Percentiles rank a stretch among this genome's conserved stretches.
These are phyloP conservation scores for Tetragnatha montana DNA, from an alignment of 2,888 invertebrate genomes.

Conservation along the genomic window DNA sequence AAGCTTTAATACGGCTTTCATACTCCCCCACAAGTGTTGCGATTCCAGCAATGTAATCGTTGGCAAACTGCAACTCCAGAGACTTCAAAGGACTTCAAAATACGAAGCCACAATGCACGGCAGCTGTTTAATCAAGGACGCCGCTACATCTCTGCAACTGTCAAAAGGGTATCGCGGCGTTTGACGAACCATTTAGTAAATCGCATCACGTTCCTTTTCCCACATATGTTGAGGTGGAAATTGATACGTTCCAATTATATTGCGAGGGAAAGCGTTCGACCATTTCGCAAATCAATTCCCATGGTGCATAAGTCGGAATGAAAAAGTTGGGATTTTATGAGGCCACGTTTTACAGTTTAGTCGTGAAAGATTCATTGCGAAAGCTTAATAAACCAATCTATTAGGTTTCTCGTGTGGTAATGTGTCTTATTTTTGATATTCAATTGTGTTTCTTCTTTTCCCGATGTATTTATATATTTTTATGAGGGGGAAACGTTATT, in stretches of 20 bases:
- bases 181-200: slow-evolving; percentile 29
- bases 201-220: slow-evolving; percentile 13
- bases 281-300: slow-evolving; percentile 30
- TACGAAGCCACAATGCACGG: background rate
- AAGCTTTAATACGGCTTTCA: background rate
- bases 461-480: too few species aligned
- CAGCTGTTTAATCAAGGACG: background rate
- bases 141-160: slow-evolving; percentile 17
- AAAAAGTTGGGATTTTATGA: background rate
- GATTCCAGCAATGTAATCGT: background rate
- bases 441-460: background rate
- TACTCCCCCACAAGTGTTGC: background rate
- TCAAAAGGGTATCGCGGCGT: slow-evolving; percentile 10
- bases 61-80: background rate
- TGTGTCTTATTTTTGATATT: background rate
- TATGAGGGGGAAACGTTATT: too few species aligned
- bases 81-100: background rate
- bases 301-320: background rate
- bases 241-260: slow-evolving; percentile 17
- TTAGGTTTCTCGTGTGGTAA: background rate
- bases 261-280: slow-evolving; percentile 8
- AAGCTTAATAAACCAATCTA: background rate
- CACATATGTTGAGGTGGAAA: slow-evolving; percentile 21
- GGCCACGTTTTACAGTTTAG: background rate
- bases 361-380: background rate